Evolutionary conservation across 1,140 invertebrate species (phyloP), one percentile per base, ranked within the genome.

Genomic region (Dendroctonus ponderosae): DNA sequence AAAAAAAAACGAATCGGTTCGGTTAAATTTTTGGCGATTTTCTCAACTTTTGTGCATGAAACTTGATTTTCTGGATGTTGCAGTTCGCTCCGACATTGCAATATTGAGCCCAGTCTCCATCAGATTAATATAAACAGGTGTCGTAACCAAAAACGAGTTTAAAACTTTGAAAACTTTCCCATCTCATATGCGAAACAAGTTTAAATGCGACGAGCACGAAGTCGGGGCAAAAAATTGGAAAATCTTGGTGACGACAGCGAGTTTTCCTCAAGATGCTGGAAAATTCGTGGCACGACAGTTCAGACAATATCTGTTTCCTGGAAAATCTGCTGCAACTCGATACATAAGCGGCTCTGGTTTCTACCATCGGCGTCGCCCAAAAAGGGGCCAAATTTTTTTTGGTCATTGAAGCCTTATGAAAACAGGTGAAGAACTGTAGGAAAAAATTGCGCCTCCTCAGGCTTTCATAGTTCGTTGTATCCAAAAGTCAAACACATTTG

Each of bases 171-270:
- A 62, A 62, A 62, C 49, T 52, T 54, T 38, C 26, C 14, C 60
- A 53, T 62, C 53, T 42, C 49, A 53, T 62, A 62, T 62, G 50
- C 60, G 50, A 62, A 62, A 62, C 60, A 53, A 62, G 60, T 62
- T 62, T 62, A 40, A 62, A 52, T 62, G 60, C 60, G 42, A 26
- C 49, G 49, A 53, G 38, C 50, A 40, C 56, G 43, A 12, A n/a
- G 46, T n/a, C 9, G 8, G 37, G 26, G 48, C 39, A 61, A 61
- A 61, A 42, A 62, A 62, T 43, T 52, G 15, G n/a, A 62, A 52
- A 42, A 52, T 12, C 38, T 38, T 40, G 49, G 50, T 62, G 60
- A 40, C 49, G 60, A 53, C 60, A 50, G 43, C 7, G 60, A 62
- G 60, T 51, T 49, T 62, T 62, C 49, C 50, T 43, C 50, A 53